Conservation (phyloP, 2,113 vertebrate genomes). For the Pelvicachromis taeniatus region DNA sequence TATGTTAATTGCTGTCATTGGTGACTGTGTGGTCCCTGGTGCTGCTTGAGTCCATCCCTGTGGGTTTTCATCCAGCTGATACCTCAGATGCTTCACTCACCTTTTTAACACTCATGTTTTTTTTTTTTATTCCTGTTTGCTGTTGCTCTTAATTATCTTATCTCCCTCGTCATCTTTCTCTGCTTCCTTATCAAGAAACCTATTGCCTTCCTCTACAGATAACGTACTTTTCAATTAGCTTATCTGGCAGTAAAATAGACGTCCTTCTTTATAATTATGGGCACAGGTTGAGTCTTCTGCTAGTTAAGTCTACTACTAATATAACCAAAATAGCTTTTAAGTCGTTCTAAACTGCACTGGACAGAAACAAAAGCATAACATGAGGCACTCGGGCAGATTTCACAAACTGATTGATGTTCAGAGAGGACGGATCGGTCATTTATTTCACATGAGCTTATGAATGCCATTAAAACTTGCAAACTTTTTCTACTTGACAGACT, state of each 20-base stretch:
- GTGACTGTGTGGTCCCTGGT: not conserved
- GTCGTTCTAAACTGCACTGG: not conserved
- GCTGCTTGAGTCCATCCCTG: not conserved
- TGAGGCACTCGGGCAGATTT: not conserved
- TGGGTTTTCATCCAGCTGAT: slow-evolving; percentile 6
- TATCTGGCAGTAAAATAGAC: not conserved
- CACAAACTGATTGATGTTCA: not conserved
- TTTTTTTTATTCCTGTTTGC: not conserved
- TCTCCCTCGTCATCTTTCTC: not conserved
- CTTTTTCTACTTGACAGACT: not conserved
- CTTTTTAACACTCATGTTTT: not conserved
- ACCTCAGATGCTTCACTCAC: not conserved
- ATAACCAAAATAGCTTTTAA: not conserved
- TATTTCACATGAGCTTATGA: not conserved
- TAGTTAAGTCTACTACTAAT: not conserved
- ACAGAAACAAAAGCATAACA: not conserved
- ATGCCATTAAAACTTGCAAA: not conserved
- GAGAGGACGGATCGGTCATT: not conserved
- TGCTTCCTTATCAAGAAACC: not conserved
- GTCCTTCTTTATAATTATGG: not conserved
- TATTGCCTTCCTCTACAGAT: not conserved
- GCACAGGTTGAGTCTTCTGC: not conserved
- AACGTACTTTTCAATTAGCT: not conserved
- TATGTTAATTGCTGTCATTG: not conserved
- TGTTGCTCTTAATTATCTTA: not conserved